Conservation (phyloP, 2,888 invertebrate genomes). For the Schizaphis graminum region DNA sequence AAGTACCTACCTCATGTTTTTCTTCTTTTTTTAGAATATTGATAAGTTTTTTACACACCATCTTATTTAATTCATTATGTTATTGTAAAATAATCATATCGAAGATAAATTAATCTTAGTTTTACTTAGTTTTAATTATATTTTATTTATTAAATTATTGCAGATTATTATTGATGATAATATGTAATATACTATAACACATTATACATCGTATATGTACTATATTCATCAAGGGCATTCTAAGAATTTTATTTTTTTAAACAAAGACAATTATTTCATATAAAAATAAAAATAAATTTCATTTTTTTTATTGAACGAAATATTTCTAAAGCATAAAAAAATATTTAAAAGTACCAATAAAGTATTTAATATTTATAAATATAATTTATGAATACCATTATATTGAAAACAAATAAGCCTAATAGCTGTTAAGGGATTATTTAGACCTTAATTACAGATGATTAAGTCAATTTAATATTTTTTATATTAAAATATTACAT, state of each 20-base stretch:
- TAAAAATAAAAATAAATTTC: background rate
- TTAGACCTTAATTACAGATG: background rate
- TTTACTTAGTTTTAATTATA: background rate
- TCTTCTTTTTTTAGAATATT: background rate
- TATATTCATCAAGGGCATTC: background rate
- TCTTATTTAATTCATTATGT: background rate
- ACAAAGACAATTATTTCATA: background rate
- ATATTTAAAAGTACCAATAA: background rate
- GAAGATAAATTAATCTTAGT: background rate
- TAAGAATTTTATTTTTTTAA: background rate
- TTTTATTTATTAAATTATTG: background rate
- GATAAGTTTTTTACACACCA: background rate
- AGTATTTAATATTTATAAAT: background rate
- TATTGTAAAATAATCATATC: background rate
- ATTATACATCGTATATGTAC: background rate
- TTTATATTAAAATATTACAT: background rate
- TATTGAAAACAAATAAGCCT: background rate
- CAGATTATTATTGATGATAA: background rate
- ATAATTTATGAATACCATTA: background rate
- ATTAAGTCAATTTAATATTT: background rate
- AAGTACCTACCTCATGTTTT: background rate
- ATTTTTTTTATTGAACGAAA: background rate
- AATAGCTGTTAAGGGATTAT: background rate
- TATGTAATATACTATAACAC: background rate
- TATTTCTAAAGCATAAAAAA: background rate